Evolutionary conservation across 2,888 invertebrate species (phyloP).

Genomic region (Bruchidius siliquastri): DNA sequence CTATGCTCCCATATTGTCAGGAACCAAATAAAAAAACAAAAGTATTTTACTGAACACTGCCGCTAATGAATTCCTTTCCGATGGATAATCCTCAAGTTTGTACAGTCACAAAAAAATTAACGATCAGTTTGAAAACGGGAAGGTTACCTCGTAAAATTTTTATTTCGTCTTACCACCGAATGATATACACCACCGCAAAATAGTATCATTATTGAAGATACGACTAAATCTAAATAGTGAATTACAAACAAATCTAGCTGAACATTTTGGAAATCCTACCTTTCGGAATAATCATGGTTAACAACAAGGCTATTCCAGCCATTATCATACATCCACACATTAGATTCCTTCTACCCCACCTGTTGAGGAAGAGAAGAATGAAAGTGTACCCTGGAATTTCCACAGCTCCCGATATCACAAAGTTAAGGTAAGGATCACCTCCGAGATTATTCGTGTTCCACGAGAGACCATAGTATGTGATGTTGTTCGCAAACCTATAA

Average conservation of each 20-base stretch:
- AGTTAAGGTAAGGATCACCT: conserved; percentile 69
- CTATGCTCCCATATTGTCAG: too few species aligned
- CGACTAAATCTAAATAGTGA: too few species aligned
- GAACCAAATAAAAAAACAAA: too few species aligned
- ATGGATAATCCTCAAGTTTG: too few species aligned
- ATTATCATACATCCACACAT: conserved; percentile 65
- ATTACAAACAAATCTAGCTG: neutral
- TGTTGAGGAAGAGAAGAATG: conserved; percentile 61
- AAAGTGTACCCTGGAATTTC: conserved; percentile 71
- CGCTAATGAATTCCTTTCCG: too few species aligned
- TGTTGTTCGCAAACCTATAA: conserved; percentile 72
- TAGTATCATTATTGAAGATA: too few species aligned
- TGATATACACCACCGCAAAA: too few species aligned
- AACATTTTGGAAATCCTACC: conserved; percentile 49
- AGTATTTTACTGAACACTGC: too few species aligned
- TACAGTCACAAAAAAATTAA: too few species aligned
- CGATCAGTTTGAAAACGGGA: too few species aligned
- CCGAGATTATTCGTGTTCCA: conserved; percentile 70
- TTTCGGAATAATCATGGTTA: conserved; percentile 55
- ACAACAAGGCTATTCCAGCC: conserved; percentile 56
- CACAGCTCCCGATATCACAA: conserved; percentile 68
- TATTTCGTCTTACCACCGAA: too few species aligned
- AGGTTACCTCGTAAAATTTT: too few species aligned
- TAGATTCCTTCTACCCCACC: conserved; percentile 65
- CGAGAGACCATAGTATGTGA: conserved; percentile 73